Conservation (phyloP, 2,888 invertebrate genomes). For the Amphimallon solstitiale region DNA sequence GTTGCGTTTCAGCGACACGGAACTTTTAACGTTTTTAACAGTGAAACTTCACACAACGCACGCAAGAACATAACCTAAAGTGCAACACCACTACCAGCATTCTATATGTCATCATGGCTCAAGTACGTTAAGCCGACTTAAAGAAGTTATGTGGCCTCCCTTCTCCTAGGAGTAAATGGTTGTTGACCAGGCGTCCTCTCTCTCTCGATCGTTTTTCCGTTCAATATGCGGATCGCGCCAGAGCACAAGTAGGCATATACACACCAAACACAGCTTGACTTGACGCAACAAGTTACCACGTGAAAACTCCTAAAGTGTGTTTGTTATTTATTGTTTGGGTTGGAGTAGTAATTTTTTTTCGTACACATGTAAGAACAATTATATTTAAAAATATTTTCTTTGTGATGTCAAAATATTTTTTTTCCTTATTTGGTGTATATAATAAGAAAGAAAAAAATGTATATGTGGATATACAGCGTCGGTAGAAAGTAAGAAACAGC, state of each 20-base stretch:
- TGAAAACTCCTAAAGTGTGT: neutral
- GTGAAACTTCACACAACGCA: constrained; percentile 1
- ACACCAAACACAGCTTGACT: constrained; percentile 7
- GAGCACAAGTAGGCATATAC: no score
- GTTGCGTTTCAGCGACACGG: constrained; percentile 14
- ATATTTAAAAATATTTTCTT: no score
- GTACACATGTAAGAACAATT: no score
- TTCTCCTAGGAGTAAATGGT: constrained; percentile 40
- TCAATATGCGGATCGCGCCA: constrained; percentile 28
- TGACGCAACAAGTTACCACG: constrained; percentile 29
- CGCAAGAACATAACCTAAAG: constrained; percentile 35
- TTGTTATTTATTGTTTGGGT: neutral
- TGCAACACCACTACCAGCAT: constrained; percentile 35
- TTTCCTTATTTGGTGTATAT: no score
- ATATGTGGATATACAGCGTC: no score
- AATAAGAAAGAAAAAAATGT: no score
- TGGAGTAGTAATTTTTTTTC: no score
- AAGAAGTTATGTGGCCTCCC: constrained; percentile 50
- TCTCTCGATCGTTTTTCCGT: constrained; percentile 31
- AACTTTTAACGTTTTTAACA: neutral
- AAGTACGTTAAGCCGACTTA: constrained; percentile 49
- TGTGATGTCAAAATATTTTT: no score
- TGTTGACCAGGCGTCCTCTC: constrained; percentile 35
- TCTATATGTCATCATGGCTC: constrained; percentile 30
- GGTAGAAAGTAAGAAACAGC: no score